Evolutionary conservation across 2,113 vertebrate species (phyloP), one percentile per base, ranked within the genome.

Genomic region (Notothenia coriiceps): DNA sequence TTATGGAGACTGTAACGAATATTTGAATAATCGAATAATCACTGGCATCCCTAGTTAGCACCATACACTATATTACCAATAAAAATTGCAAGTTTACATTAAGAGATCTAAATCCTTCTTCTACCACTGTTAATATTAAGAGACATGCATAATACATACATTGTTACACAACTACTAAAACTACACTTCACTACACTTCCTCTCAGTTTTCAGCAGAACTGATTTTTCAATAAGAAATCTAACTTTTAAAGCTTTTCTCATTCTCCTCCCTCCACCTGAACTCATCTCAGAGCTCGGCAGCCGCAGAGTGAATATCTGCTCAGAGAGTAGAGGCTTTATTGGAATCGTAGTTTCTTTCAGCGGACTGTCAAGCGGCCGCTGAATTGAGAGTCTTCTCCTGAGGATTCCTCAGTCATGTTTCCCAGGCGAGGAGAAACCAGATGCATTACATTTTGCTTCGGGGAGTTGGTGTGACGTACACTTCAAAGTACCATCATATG

Each of bases 311-410:
- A 85, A 79, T 77, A 79, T 88, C 64, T 63, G 77, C 75, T 79
- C 69, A 56, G 65, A 81, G 69, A 84, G 84, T 43, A 55, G 61
- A 79, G 70, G 70, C 60, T 70, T 84, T 86, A 91, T 91, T 87
- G n/a, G 70, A 85, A 89, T 74, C 22, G 61, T 1, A 33, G 77
- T 77, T 54, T 74, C 75, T 83, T 63, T 66, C 57, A 6, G 25
- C 1, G 7, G 77, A 69, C 79, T 50, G 59, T 78, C 79, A 63
- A 40, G 71, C 66, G 56, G 86, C 70, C 51, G 63, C 66, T 83
- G 88, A 86, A 92, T 91, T 79, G 82, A 89, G 79, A 62, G 63
- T 74, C 65, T 12, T 86, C 84, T 86, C 89, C 70, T 5, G 87
- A 88, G 86, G 84, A 84, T 83, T 88, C 65, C 82, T 33, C 70